Conservation (phyloP, 2,113 vertebrate species). For the Zingel zingel region DNA sequence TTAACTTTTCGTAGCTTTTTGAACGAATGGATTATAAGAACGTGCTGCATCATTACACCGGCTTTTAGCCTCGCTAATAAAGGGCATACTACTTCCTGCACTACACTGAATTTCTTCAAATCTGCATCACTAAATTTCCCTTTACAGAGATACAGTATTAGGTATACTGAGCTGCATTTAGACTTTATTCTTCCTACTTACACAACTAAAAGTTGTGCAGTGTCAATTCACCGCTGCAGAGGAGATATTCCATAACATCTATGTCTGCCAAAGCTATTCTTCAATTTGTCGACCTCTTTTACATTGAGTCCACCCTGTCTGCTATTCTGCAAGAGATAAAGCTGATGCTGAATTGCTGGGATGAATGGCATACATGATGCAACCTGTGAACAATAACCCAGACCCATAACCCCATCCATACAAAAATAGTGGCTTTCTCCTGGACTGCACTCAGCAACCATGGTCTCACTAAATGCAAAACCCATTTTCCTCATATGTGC, state of each 20-base stretch:
- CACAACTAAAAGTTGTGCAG: background rate
- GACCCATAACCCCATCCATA: background rate
- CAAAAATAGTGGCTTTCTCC: constrained; percentile 1
- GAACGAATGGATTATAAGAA: too few species aligned
- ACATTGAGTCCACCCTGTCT: background rate
- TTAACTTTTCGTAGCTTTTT: too few species aligned
- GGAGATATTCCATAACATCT: constrained; percentile 23
- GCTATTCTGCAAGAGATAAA: background rate
- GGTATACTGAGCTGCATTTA: background rate
- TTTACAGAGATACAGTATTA: background rate
- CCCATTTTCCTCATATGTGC: background rate
- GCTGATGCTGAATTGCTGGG: constrained; percentile 23
- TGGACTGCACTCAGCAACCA: background rate
- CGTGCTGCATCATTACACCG: too few species aligned
- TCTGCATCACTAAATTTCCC: background rate
- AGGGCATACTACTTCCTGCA: background rate
- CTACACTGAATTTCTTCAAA: background rate
- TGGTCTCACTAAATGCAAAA: background rate
- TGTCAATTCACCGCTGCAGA: constrained; percentile 7
- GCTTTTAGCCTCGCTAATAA: constrained; percentile 17
- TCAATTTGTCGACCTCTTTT: constrained; percentile 23
- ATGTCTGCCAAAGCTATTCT: constrained; percentile 26
- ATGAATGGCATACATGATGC: constrained; percentile 15
- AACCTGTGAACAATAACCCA: constrained; percentile 8
- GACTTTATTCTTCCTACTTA: background rate